A percentile compares a stretch with the other conserved stretches of the same genome.
These are phyloP conservation scores for Caenorhabditis inopinata DNA, from an alignment of 1,140 invertebrate genomes.

Conservation along the genomic window DNA sequence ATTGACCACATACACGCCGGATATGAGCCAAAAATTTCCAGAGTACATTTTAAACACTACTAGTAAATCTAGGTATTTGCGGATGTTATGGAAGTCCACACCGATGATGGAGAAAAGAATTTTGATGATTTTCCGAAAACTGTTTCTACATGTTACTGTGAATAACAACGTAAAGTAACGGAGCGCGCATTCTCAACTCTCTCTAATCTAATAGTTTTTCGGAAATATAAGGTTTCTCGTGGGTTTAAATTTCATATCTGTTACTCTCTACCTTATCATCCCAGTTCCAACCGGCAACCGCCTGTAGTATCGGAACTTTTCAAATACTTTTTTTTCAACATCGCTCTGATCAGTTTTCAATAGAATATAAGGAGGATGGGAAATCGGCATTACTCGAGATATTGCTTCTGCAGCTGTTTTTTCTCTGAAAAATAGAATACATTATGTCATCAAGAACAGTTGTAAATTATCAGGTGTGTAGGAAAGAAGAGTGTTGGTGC, in stretches of 20 bases:
- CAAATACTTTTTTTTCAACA: not conserved
- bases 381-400: slow-evolving; percentile 14
- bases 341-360: slow-evolving; percentile 14
- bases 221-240: too few relatives aligned
- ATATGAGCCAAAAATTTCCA: too few relatives aligned
- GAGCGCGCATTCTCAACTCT: too few relatives aligned
- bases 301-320: slow-evolving; percentile 4
- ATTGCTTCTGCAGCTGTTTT: not conserved
- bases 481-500: not conserved
- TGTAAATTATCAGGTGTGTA: slow-evolving; percentile 20
- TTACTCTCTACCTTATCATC: slow-evolving; percentile 4
- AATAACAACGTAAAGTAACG: too few relatives aligned
- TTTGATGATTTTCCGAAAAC: too few relatives aligned
- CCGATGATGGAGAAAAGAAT: too few relatives aligned
- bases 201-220: too few relatives aligned
- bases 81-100: too few relatives aligned
- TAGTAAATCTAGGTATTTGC: too few relatives aligned
- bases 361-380: slow-evolving; percentile 17
- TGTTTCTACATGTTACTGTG: too few relatives aligned
- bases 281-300: not conserved
- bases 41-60: too few relatives aligned
- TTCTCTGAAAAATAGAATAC: slow-evolving; percentile 4
- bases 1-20: too few relatives aligned
- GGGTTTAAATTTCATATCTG: not conserved
- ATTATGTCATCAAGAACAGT: slow-evolving; percentile 7